A percentile compares a stretch with the other conserved stretches of the same genome.
These are phyloP conservation scores for Nycticebus coucang DNA, from an alignment of 2,113 vertebrate genomes.

Conservation along the genomic window DNA sequence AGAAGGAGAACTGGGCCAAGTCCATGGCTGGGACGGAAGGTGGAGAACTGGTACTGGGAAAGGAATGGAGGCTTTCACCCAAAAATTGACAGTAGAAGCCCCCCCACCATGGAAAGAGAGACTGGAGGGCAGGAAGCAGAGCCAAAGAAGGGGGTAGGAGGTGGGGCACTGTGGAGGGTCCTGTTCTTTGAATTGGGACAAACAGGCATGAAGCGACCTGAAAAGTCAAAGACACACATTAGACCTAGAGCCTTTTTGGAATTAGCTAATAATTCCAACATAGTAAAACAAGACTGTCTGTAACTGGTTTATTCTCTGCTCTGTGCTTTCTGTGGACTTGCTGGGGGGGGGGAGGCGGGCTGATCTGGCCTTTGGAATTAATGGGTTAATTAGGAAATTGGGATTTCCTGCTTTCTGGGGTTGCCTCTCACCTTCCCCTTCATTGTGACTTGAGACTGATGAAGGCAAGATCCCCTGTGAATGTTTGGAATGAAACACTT, in stretches of 20 bases:
- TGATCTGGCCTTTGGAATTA: slow-evolving; percentile 20
- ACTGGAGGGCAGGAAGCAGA: not conserved
- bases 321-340: slow-evolving; percentile 5
- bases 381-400: slow-evolving; percentile 67
- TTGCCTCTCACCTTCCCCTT: not conserved
- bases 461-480: slow-evolving; percentile 48
- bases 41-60: not conserved
- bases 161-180: not conserved
- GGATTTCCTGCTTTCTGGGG: slow-evolving; percentile 54
- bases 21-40: not conserved
- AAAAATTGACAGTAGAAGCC: not conserved
- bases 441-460: slow-evolving; percentile 51
- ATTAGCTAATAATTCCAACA: not conserved
- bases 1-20: not conserved
- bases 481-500: slow-evolving; percentile 65
- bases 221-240: not conserved
- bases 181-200: not conserved
- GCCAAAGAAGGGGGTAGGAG: not conserved
- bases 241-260: not conserved
- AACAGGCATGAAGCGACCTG: not conserved
- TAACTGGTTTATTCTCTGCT: not conserved
- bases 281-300: not conserved
- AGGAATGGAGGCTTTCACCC: not conserved
- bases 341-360: not conserved
- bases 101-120: not conserved